These are phyloP conservation scores for Microcebus jonahi DNA, from an alignment of 2,113 vertebrate genomes.

Conservation along the genomic window DNA sequence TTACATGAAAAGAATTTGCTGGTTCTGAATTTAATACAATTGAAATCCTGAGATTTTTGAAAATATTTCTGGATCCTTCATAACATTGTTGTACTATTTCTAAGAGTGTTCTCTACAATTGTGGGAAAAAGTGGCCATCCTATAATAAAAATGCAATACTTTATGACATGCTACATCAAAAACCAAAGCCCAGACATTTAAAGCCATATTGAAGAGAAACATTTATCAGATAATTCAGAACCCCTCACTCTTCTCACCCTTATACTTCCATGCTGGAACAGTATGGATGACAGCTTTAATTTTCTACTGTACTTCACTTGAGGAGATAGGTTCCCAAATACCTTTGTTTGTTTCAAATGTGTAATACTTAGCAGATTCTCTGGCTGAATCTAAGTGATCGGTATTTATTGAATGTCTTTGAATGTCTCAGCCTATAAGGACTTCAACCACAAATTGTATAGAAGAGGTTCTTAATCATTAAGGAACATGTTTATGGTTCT, in stretches of 20 bases:
- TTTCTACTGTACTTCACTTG: not conserved
- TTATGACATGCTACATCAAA: not conserved
- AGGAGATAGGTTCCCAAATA: not conserved
- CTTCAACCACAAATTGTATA: not conserved
- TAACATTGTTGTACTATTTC: not conserved
- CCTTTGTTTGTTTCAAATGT: not conserved
- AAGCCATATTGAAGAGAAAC: not conserved
- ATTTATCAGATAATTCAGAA: conserved; percentile 10
- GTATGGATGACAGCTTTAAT: not conserved
- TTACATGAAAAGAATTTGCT: conserved; percentile 19
- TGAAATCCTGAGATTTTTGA: not conserved
- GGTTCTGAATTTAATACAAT: conserved; percentile 62
- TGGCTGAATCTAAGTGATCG: not conserved
- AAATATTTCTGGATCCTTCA: not conserved
- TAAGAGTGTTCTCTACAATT: not conserved
- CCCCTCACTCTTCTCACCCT: not conserved
- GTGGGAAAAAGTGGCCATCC: not conserved
- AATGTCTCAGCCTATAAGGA: not conserved
- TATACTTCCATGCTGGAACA: not conserved
- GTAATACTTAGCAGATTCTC: not conserved
- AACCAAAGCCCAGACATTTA: not conserved
- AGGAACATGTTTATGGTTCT: not conserved
- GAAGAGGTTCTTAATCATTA: not conserved
- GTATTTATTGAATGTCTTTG: not conserved
- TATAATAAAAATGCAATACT: not conserved